Evolutionary conservation across 2,113 vertebrate genomes (phyloP).

Genomic region (Cephalopterus ornatus): DNA sequence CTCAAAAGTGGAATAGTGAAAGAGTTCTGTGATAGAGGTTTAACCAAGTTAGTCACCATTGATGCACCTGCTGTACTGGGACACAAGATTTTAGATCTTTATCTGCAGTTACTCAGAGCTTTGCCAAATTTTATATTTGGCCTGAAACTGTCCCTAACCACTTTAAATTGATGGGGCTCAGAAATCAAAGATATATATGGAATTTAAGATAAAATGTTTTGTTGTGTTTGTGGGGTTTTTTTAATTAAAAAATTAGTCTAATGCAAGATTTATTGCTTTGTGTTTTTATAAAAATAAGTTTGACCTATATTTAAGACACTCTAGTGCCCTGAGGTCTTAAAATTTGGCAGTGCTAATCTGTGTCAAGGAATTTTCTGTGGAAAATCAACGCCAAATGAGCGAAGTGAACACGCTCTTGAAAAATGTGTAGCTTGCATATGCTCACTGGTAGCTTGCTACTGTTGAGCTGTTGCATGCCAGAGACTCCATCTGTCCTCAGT

Average conservation of each 20-base stretch:
- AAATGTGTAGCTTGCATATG: slow-evolving; percentile 11
- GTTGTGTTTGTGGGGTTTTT: not conserved
- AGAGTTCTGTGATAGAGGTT: not conserved
- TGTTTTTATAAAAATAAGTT: not conserved
- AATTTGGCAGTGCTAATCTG: not conserved
- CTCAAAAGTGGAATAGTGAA: not conserved
- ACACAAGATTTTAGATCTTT: not conserved
- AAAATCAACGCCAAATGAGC: not conserved
- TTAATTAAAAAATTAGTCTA: not conserved
- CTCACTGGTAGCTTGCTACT: not conserved
- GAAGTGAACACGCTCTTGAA: not conserved
- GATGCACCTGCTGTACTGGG: not conserved
- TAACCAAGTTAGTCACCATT: not conserved
- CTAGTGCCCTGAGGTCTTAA: not conserved
- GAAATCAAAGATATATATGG: not conserved
- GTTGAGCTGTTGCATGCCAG: slow-evolving; percentile 31
- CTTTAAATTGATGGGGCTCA: not conserved
- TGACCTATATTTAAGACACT: slow-evolving; percentile 7
- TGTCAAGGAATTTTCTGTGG: slow-evolving; percentile 23
- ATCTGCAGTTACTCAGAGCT: not conserved
- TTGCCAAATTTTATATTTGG: not conserved
- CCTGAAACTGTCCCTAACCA: not conserved
- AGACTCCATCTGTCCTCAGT: slow-evolving; percentile 34
- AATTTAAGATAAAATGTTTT: not conserved
- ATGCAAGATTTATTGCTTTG: not conserved